phyloP scores from a whole-genome alignment of 2,888 invertebrate species.

The Parapristionchus giblindavisi region DNA sequence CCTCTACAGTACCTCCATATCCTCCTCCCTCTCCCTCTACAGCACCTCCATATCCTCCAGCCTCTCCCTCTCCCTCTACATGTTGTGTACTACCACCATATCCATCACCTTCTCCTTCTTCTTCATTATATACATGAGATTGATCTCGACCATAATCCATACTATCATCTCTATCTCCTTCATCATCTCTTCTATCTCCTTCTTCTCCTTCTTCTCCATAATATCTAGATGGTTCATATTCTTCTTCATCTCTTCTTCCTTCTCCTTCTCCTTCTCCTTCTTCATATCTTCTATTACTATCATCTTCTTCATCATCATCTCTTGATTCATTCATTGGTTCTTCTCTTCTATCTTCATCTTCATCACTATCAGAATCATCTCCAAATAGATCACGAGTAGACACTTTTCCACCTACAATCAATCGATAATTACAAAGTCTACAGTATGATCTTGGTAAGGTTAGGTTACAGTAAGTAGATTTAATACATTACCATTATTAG shows the following conservation, averaged over 20 bases:
- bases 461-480: too few relatives aligned
- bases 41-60: background rate
- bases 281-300: slow-evolving; percentile 8
- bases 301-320: background rate
- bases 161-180: background rate
- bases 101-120: background rate
- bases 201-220: background rate
- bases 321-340: background rate
- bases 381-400: slow-evolving; percentile 26
- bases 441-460: background rate
- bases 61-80: background rate
- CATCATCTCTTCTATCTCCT: background rate
- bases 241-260: slow-evolving; percentile 4
- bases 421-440: background rate
- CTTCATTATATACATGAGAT: background rate
- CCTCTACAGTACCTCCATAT: background rate
- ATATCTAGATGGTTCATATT: background rate
- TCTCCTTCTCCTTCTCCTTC: background rate
- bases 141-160: background rate
- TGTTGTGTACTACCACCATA: background rate
- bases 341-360: slow-evolving; percentile 30
- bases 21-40: background rate
- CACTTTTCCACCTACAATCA: background rate
- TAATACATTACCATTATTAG: background rate
- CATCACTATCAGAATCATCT: slow-evolving; percentile 46